Percentiles rank a stretch among this genome's conserved stretches.
These are phyloP conservation scores for Eubasilissa regina DNA, from an alignment of 1,140 invertebrate species.

Conservation along the genomic window DNA sequence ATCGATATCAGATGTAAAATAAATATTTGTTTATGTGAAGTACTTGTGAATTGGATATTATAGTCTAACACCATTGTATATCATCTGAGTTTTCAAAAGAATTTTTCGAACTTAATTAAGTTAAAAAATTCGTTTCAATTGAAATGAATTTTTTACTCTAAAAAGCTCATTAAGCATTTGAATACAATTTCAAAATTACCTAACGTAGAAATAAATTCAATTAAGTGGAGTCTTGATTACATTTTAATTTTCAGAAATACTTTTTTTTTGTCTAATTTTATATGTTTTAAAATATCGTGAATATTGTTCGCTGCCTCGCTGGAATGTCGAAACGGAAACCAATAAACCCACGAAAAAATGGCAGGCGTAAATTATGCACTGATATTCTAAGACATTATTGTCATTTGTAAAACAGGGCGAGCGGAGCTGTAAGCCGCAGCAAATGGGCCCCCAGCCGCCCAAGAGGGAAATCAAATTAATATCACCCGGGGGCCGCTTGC, in stretches of 20 bases:
- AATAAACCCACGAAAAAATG: constrained; percentile 43
- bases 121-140: too few relatives aligned
- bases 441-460: constrained; percentile 48
- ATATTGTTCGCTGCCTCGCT: background rate
- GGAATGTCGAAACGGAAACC: constrained; percentile 34
- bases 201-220: too few relatives aligned
- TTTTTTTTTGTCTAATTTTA: background rate
- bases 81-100: too few relatives aligned
- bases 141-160: too few relatives aligned
- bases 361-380: constrained; percentile 58
- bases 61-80: too few relatives aligned
- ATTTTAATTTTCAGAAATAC: background rate
- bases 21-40: too few relatives aligned
- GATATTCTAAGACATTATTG: constrained; percentile 57
- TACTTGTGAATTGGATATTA: too few relatives aligned
- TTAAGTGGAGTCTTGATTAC: background rate
- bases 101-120: too few relatives aligned
- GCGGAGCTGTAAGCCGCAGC: constrained; percentile 45
- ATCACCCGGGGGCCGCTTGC: constrained; percentile 48
- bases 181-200: too few relatives aligned
- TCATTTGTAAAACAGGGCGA: constrained; percentile 54
- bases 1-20: too few relatives aligned
- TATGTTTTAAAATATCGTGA: constrained; percentile 1
- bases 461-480: constrained; percentile 59
- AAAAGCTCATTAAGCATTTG: too few relatives aligned